Base-by-base conservation (phyloP, 2,888 invertebrate species). In the Thecophora atra region DNA sequence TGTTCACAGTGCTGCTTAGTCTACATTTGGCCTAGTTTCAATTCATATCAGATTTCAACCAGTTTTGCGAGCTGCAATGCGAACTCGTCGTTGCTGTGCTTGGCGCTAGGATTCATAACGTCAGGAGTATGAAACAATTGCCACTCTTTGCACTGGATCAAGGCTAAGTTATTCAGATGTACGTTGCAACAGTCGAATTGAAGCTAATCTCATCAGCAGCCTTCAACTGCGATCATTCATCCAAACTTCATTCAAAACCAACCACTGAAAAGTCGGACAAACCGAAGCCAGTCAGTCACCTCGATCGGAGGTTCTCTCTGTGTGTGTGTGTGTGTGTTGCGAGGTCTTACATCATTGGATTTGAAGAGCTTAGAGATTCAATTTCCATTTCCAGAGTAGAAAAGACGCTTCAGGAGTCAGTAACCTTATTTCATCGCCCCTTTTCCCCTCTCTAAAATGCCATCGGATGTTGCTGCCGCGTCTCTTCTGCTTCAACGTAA, bases 11-110 rank as follows among this genome's bases (percentile, higher is more conserved):
- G 51, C 28, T 2, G 26, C 44, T 11, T 63, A 15, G 28, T 63
- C 30, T 58, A 37, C 21, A 56, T 54, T 54, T 68, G 58, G 68
- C 68, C 68, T 28, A 68, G 68, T 68, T 68, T 56, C 28, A 17
- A 58, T 68, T 66, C 28, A 66, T 66, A 52, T 66, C 66, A 58
- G 56, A 68, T 68, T 68, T 68, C 58, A 11, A 26, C 21, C 52
- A 52, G 17, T 3, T 11, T 19, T 21, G 13, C n/a, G 54, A 21
- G 54, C n/a, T 54, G 4, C 54, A 54, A 24, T 21, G 8, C 6
- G 8, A 3, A 54, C 19, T 21, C 21, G 54, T 24, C 21, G 11
- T 54, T 0, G 4, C n/a, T 21, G 5, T 54, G 19, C 13, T 19
- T 24, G 11, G 54, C 21, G 54, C n/a, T 19, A 54, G 13, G 54